These are phyloP conservation scores for Allacma fusca DNA, from an alignment of 2,888 invertebrate species.

Conservation along the genomic window DNA sequence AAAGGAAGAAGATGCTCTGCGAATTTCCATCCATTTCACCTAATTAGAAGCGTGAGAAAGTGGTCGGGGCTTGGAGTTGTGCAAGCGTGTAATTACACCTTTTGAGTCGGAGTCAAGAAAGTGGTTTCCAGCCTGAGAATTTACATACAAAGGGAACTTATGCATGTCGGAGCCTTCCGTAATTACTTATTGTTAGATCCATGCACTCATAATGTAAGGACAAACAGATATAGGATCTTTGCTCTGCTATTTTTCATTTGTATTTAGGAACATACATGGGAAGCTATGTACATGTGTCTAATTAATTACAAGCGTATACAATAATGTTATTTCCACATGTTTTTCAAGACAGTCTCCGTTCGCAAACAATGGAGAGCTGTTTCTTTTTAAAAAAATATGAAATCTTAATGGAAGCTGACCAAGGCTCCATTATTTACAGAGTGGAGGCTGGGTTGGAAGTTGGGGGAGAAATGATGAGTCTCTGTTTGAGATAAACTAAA, in stretches of 20 bases:
- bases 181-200: too few species aligned
- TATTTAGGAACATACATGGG: too few species aligned
- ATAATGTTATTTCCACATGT: neutral
- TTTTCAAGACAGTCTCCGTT: neutral
- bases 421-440: neutral
- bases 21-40: conserved; percentile 49
- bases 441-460: too few species aligned
- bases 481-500: neutral
- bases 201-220: too few species aligned
- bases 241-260: too few species aligned
- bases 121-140: neutral
- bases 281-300: too few species aligned
- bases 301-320: too few species aligned
- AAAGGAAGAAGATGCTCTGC: conserved; percentile 35
- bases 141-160: too few species aligned
- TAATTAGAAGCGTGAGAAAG: conserved; percentile 52
- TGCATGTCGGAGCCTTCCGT: too few species aligned
- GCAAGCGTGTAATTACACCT: conserved; percentile 49
- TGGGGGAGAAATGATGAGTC: too few species aligned
- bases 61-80: conserved; percentile 42
- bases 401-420: neutral
- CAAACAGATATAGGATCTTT: too few species aligned
- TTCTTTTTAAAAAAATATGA: neutral
- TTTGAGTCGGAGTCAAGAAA: neutral
- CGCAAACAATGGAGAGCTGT: neutral